phyloP scores from a whole-genome alignment of 1,140 invertebrate genomes.

The Cydia amplana region DNA sequence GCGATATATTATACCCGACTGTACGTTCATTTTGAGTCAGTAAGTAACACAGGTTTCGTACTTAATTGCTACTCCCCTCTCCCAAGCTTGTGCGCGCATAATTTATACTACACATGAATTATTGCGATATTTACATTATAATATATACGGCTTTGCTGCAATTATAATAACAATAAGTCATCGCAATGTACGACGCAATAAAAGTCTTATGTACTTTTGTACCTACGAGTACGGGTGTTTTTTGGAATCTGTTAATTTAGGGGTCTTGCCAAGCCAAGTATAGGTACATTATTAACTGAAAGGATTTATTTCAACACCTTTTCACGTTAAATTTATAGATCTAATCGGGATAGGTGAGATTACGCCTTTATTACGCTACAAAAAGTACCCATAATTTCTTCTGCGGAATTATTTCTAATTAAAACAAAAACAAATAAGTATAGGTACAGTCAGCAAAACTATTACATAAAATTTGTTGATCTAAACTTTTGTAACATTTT shows the following conservation, averaged over 20 bases:
- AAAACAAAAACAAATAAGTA: too few relatives aligned
- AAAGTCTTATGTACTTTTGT: not conserved
- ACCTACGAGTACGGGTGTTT: not conserved
- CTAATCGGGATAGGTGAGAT: too few relatives aligned
- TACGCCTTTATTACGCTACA: too few relatives aligned
- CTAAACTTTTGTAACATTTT: too few relatives aligned
- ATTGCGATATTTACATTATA: slow-evolving; percentile 41
- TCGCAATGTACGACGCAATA: not conserved
- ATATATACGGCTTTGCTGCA: slow-evolving; percentile 39
- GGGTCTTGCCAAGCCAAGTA: too few relatives aligned
- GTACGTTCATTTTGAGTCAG: slow-evolving; percentile 44
- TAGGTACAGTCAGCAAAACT: too few relatives aligned
- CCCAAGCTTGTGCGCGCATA: slow-evolving; percentile 54
- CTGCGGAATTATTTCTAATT: too few relatives aligned
- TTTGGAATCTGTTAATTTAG: not conserved
- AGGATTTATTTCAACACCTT: too few relatives aligned
- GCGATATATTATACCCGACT: not conserved
- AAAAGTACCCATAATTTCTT: too few relatives aligned
- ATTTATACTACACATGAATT: slow-evolving; percentile 57
- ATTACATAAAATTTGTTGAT: too few relatives aligned
- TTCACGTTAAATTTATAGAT: too few relatives aligned
- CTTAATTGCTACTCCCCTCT: slow-evolving; percentile 61
- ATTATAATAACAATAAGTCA: slow-evolving; percentile 33
- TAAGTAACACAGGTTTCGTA: slow-evolving; percentile 51
- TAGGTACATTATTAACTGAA: too few relatives aligned